Conservation (phyloP, 2,888 invertebrate genomes). For the Aleiodes leptofemur region DNA sequence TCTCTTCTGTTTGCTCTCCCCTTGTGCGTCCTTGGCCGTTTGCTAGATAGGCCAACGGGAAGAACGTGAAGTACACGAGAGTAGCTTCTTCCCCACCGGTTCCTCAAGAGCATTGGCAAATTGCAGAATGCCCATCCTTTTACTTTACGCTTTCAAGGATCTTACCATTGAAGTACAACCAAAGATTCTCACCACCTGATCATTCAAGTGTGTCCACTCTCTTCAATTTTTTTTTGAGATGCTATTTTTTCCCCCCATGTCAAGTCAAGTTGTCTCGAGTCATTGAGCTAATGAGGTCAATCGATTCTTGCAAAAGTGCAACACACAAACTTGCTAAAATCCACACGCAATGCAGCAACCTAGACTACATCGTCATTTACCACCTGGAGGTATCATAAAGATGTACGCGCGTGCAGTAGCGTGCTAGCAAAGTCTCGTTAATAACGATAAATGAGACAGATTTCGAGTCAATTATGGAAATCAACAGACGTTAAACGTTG, state of each 20-base stretch:
- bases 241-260: background rate
- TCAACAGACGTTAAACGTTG: background rate
- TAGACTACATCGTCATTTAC: too few species aligned
- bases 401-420: too few species aligned
- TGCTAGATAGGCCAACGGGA: conserved; percentile 54
- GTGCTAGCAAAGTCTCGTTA: too few species aligned
- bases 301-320: too few species aligned
- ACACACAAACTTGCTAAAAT: too few species aligned
- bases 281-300: too few species aligned
- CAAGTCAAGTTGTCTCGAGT: too few species aligned
- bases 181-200: background rate
- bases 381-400: too few species aligned
- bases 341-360: too few species aligned
- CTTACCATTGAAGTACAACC: background rate
- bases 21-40: conserved; percentile 57
- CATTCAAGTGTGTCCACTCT: background rate
- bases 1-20: conserved; percentile 65
- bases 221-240: background rate
- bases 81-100: conserved; percentile 37
- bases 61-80: conserved; percentile 45
- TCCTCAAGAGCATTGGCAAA: conserved; percentile 51
- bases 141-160: conserved; percentile 37
- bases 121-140: conserved; percentile 50
- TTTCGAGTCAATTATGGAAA: too few species aligned
- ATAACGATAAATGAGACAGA: too few species aligned